Conservation (phyloP, 2,113 vertebrate genomes). For the Cervus canadensis region DNA sequence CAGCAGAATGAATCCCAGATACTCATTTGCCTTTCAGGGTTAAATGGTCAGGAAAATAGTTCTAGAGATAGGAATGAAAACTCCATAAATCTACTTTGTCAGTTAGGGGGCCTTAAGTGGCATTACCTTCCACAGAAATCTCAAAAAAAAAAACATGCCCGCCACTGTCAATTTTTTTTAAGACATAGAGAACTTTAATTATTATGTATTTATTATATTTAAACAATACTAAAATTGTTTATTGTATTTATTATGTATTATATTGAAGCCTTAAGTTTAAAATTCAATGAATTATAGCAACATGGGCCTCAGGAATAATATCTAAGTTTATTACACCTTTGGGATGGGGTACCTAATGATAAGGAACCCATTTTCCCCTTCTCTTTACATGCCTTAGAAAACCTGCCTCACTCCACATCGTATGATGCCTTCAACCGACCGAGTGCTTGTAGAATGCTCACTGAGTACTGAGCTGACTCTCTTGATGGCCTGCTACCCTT, state of each 20-base stretch:
- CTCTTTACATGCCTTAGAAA: not conserved
- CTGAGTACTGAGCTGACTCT: not conserved
- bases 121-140: not conserved
- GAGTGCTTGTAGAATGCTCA: not conserved
- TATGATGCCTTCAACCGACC: not conserved
- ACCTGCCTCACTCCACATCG: not conserved
- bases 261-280: not conserved
- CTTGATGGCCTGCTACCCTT: not conserved
- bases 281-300: not conserved
- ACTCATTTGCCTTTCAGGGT: conserved; percentile 2
- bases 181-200: not conserved
- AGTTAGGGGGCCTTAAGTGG: not conserved
- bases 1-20: not conserved
- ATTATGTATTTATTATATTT: not conserved
- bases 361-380: not conserved
- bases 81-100: not conserved
- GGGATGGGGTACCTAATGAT: not conserved
- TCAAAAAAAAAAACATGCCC: not conserved
- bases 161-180: not conserved
- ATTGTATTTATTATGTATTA: not conserved
- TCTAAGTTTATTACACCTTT: not conserved
- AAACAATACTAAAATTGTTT: not conserved
- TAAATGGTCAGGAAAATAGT: not conserved
- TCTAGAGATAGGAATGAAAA: not conserved
- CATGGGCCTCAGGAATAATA: not conserved